A percentile compares a stretch with the other conserved stretches of the same genome.
phyloP scores from a whole-genome alignment of 2,888 invertebrate species.

The Hypselothyrea guttata region DNA sequence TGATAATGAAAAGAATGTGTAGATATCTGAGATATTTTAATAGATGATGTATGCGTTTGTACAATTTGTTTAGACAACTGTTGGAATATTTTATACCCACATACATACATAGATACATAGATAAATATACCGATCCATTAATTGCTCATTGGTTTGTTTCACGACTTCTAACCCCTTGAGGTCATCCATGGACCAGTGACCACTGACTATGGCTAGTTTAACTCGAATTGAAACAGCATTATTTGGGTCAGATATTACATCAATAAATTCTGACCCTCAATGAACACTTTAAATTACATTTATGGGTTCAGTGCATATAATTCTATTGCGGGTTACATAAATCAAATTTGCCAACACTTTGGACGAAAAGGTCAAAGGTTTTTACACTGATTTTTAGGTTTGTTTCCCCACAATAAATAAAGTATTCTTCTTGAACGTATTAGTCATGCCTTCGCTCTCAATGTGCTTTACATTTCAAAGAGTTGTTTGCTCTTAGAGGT shows the following conservation, averaged over 20 bases:
- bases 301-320: neutral
- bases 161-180: conserved; percentile 8
- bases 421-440: too few relatives aligned
- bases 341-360: too few relatives aligned
- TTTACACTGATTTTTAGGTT: too few relatives aligned
- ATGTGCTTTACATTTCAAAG: too few relatives aligned
- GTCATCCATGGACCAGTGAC: neutral
- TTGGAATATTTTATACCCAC: too few relatives aligned
- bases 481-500: too few relatives aligned
- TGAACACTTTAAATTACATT: neutral
- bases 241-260: neutral
- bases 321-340: too few relatives aligned
- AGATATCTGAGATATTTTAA: neutral
- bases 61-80: neutral
- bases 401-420: too few relatives aligned
- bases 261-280: neutral
- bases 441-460: too few relatives aligned
- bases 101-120: too few relatives aligned
- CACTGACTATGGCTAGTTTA: neutral
- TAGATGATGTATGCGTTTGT: neutral
- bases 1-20: conserved; percentile 3
- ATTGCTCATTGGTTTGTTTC: neutral
- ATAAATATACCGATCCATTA: too few relatives aligned
- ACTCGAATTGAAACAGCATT: neutral
- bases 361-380: too few relatives aligned